Conservation (phyloP, 2,797 vertebrate species). For the Glyptemys insculpta region DNA sequence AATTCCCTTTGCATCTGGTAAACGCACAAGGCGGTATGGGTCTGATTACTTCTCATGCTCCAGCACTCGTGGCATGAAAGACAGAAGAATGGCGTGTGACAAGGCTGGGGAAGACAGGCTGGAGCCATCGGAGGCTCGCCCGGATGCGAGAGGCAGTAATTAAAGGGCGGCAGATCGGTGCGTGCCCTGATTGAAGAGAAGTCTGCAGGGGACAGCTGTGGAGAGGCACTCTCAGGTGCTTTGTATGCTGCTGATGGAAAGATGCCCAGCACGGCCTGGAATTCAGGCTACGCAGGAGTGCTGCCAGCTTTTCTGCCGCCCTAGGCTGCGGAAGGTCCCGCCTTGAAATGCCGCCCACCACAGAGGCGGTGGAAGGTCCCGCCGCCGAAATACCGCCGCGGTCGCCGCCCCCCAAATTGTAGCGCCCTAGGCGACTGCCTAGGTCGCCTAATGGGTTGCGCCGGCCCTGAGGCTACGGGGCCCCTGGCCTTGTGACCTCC, state of each 20-base stretch:
- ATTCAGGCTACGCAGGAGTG: background rate
- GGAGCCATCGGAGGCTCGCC: background rate
- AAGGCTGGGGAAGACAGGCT: background rate
- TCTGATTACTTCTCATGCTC: background rate
- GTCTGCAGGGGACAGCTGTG: background rate
- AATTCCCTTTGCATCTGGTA: background rate
- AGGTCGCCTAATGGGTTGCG: no score
- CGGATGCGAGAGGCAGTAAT: fast-evolving
- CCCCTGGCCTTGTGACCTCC: background rate
- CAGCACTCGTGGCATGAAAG: background rate
- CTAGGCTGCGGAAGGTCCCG: no score
- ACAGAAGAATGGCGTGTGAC: background rate
- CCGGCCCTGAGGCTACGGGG: no score
- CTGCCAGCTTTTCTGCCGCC: no score
- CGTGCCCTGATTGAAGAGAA: background rate
- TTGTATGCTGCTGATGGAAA: background rate
- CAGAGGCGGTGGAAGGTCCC: no score
- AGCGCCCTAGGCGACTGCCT: no score
- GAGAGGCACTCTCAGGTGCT: background rate
- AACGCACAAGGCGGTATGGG: background rate
- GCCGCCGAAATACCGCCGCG: no score
- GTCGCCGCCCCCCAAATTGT: no score
- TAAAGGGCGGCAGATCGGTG: background rate
- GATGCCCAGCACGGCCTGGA: background rate
- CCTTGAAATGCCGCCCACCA: no score